Evolutionary conservation across 30 jellyfish, hydroid and myxozoan genomes (phyloP), one percentile per base, ranked within the genome.

Genomic region (Aurelia sp.): DNA sequence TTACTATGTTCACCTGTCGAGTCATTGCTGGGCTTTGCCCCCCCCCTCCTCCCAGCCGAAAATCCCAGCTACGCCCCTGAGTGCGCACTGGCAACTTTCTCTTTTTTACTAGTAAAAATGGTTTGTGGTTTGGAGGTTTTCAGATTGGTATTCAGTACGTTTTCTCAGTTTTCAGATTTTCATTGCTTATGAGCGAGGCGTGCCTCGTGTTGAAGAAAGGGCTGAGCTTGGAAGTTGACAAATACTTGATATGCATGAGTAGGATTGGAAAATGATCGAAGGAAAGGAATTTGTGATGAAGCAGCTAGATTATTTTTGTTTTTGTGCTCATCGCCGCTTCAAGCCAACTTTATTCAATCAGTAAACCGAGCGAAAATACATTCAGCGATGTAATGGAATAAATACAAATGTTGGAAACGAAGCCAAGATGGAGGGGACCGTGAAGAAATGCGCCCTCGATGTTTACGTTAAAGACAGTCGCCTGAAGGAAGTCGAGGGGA

Each of bases 401-500:
- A 62, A 31, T 74, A 62, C 44, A 35, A 44, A 63, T 79, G 72
- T 9, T 38, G 47, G 80, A 48, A 8, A 78, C 44, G 4, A 22
- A 40, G 15, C 78, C 78, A 65, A 61, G 24, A 92, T 93, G 98
- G 94, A 91, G 74, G 93, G 81, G 35, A 82, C 78, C 19, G 63
- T 74, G 16, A 91, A 93, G 41, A 75, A 78, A 27, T 93, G 91
- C 67, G 47, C 91, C 65, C 87, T 87, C 21, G 97, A 93, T 93
- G 97, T 94, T 67, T 94, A 72, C 63, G 97, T 94, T 38, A 88
- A 94, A 70, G 98, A 94, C 57, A 63, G 85, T 80, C 97, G 97
- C 91, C 93, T 88, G 78, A 86, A 94, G 83, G 90, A 90, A 78
- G 97, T 94, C 85, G 86, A 89, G 72, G 82, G 73, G 80, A 80